Conservation (phyloP, 2,113 vertebrate species). For the Elachura formosa region DNA sequence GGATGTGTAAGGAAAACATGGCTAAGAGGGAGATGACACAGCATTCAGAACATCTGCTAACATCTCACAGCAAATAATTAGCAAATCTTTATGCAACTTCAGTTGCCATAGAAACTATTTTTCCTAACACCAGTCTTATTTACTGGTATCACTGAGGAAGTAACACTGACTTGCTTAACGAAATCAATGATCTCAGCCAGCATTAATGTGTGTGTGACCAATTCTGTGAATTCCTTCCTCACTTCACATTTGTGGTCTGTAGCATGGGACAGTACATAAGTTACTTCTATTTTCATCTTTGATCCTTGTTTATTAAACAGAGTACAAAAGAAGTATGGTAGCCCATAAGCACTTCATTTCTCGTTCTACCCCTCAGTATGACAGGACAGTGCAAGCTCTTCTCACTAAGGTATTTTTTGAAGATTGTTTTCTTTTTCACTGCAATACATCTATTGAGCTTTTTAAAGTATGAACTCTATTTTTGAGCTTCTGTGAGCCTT, state of each 20-base stretch:
- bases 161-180: background rate
- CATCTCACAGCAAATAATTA: background rate
- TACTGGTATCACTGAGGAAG: background rate
- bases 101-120: slow-evolving; percentile 15
- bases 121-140: background rate
- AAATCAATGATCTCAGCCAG: background rate
- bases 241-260: background rate
- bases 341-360: background rate
- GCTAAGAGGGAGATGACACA: background rate
- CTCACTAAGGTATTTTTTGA: background rate
- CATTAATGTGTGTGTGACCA: background rate
- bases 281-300: background rate
- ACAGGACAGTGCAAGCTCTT: background rate
- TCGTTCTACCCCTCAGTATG: background rate
- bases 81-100: slow-evolving; percentile 5
- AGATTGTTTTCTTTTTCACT: background rate
- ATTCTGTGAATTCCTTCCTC: background rate
- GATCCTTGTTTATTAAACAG: background rate
- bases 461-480: background rate
- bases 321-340: background rate
- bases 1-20: background rate
- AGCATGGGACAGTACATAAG: background rate
- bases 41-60: background rate
- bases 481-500: background rate
- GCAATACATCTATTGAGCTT: background rate